phyloP scores from a whole-genome alignment of 2,888 invertebrate species.

The Amblyjoppa proteus region DNA sequence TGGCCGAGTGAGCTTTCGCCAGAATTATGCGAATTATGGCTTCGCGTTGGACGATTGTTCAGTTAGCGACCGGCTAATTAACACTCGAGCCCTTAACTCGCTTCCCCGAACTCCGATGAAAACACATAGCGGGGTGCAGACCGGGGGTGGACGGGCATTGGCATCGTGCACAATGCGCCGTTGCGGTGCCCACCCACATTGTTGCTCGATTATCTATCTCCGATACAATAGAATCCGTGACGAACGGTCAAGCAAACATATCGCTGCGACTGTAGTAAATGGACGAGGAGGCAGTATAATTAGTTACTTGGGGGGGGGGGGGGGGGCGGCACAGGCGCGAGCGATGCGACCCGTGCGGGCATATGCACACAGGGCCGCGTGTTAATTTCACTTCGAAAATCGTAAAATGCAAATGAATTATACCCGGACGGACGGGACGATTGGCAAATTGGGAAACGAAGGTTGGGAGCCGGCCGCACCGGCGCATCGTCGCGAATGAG shows the following conservation, averaged over 20 bases:
- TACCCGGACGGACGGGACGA: conserved; percentile 68
- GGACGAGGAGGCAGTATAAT: not conserved
- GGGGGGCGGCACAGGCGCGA: conserved; percentile 27
- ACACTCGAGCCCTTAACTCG: conserved; percentile 8
- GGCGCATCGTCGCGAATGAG: conserved; percentile 32
- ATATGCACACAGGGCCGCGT: conserved; percentile 64
- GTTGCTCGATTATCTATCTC: conserved; percentile 4
- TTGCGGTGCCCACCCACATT: not conserved
- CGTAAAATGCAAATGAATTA: conserved; percentile 84
- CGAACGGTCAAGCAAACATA: not conserved
- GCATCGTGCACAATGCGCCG: not conserved
- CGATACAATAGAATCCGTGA: not conserved
- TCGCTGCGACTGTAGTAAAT: not conserved
- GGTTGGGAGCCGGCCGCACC: conserved; percentile 68
- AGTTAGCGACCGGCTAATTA: conserved; percentile 2
- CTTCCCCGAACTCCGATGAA: not conserved
- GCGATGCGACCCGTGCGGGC: conserved; percentile 1
- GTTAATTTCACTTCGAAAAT: conserved; percentile 83
- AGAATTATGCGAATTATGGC: conserved; percentile 4
- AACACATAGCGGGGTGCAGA: not conserved
- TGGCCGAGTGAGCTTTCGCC: not conserved
- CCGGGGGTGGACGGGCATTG: not conserved
- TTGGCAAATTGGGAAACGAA: conserved; percentile 84
- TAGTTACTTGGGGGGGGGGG: not conserved
- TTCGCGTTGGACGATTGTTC: conserved; percentile 2